Evolutionary conservation across 2,797 vertebrate species (phyloP).

Genomic region (Benthosema pterotum): DNA sequence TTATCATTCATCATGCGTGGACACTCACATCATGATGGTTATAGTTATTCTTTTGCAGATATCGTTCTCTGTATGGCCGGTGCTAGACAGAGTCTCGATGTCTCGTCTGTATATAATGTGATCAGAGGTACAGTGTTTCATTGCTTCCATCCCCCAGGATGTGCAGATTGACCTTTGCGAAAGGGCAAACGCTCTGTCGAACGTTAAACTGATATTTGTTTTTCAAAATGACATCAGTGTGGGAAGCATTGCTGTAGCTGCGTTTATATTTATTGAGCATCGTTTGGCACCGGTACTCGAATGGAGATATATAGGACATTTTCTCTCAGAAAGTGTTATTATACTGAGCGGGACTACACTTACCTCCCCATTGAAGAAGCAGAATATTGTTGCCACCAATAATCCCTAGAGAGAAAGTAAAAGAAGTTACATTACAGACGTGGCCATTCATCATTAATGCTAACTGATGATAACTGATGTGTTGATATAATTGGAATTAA

Average conservation of each 20-base stretch:
- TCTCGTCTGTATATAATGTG: slow-evolving; percentile 29
- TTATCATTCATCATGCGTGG: too few species aligned
- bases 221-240: background rate
- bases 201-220: slow-evolving; percentile 1
- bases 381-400: slow-evolving; percentile 96
- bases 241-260: background rate
- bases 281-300: background rate
- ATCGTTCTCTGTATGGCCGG: too few species aligned
- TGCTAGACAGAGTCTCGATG: slow-evolving; percentile 30
- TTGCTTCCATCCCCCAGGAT: too few species aligned
- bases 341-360: slow-evolving; percentile 28
- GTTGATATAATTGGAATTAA: background rate
- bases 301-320: background rate
- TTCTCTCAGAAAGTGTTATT: background rate
- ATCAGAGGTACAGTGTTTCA: slow-evolving; percentile 30
- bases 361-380: slow-evolving; percentile 98
- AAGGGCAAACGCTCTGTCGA: slow-evolving; percentile 37
- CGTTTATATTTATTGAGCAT: background rate
- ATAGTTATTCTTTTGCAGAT: too few species aligned
- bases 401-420: slow-evolving; percentile 84
- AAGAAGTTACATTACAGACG: slow-evolving; percentile 19
- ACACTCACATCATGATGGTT: too few species aligned
- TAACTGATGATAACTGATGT: background rate
- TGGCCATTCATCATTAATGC: too few species aligned
- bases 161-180: slow-evolving; percentile 55